Conservation (phyloP, 2,888 invertebrate genomes). For the Chrysolina americana region DNA sequence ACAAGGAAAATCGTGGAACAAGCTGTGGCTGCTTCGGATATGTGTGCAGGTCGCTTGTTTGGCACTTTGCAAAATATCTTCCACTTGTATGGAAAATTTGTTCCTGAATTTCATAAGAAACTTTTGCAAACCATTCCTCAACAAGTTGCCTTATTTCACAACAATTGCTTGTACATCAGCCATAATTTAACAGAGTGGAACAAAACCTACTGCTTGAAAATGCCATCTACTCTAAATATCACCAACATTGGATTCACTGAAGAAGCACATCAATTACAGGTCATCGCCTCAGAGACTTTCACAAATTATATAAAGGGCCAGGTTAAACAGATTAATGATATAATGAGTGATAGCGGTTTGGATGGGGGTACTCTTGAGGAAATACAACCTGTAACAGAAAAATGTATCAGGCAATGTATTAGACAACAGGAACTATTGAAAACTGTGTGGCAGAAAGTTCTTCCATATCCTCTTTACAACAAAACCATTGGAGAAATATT, state of each 20-base stretch:
- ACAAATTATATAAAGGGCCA: conserved; percentile 83
- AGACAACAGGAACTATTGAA: conserved; percentile 87
- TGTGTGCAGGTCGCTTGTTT: conserved; percentile 78
- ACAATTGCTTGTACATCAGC: conserved; percentile 92
- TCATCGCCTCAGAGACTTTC: conserved; percentile 80
- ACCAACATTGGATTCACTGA: conserved; percentile 78
- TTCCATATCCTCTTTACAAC: conserved; percentile 84
- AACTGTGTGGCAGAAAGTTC: conserved; percentile 90
- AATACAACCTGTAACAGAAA: conserved; percentile 76
- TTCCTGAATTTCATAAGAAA: conserved; percentile 85
- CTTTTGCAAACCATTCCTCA: conserved; percentile 89
- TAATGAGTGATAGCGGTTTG: conserved; percentile 81
- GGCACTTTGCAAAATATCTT: conserved; percentile 81
- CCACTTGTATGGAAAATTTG: conserved; percentile 82
- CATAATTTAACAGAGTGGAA: conserved; percentile 80
- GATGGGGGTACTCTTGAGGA: conserved; percentile 70
- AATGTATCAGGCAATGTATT: conserved; percentile 86
- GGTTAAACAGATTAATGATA: conserved; percentile 80
- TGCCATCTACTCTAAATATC: conserved; percentile 70
- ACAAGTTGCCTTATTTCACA: conserved; percentile 89
- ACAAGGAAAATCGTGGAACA: conserved; percentile 78
- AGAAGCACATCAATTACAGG: conserved; percentile 77
- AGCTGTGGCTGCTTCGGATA: conserved; percentile 75
- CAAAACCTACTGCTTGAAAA: conserved; percentile 77
- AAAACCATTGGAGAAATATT: conserved; percentile 75